Conservation (phyloP, 2,888 invertebrate genomes). For the Scaeva pyrastri region DNA sequence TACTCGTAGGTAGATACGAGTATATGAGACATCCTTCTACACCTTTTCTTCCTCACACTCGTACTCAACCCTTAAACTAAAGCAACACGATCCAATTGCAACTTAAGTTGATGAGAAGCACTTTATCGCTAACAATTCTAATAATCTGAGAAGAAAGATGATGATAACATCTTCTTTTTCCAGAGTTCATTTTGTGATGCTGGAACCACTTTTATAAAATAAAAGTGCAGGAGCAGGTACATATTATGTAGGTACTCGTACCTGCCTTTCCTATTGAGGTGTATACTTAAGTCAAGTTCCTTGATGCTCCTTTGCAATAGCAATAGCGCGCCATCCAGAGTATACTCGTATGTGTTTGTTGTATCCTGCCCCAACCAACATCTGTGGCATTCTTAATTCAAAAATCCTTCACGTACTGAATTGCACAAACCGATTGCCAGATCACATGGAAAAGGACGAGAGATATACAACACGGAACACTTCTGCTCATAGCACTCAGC, state of each 20-base stretch:
- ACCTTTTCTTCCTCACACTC: too few relatives aligned
- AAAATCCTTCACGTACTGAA: constrained; percentile 71
- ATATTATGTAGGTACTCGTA: constrained; percentile 26
- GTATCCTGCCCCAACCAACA: constrained; percentile 36
- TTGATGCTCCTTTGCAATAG: constrained; percentile 20
- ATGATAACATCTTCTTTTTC: constrained; percentile 38
- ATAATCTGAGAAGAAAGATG: constrained; percentile 26
- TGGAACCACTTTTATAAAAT: constrained; percentile 57
- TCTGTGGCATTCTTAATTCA: constrained; percentile 59
- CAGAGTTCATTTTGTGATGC: constrained; percentile 25
- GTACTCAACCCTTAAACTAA: constrained; percentile 6
- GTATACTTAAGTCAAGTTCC: constrained; percentile 28
- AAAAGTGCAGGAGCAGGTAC: constrained; percentile 11
- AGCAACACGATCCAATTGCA: constrained; percentile 43
- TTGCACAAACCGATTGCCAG: constrained; percentile 63
- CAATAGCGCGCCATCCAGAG: background rate
- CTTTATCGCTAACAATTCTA: constrained; percentile 55
- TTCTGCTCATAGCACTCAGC: too few relatives aligned
- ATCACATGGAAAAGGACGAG: constrained; percentile 43
- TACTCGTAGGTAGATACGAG: background rate
- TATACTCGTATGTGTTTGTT: constrained; percentile 1
- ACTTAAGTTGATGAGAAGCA: constrained; percentile 37
- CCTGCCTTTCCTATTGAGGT: too few relatives aligned
- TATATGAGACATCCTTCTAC: too few relatives aligned
- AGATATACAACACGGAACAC: constrained; percentile 18